These are phyloP conservation scores for Micromussa lordhowensis DNA, from an alignment of 92 coral and sea anemone species.

Conservation along the genomic window DNA sequence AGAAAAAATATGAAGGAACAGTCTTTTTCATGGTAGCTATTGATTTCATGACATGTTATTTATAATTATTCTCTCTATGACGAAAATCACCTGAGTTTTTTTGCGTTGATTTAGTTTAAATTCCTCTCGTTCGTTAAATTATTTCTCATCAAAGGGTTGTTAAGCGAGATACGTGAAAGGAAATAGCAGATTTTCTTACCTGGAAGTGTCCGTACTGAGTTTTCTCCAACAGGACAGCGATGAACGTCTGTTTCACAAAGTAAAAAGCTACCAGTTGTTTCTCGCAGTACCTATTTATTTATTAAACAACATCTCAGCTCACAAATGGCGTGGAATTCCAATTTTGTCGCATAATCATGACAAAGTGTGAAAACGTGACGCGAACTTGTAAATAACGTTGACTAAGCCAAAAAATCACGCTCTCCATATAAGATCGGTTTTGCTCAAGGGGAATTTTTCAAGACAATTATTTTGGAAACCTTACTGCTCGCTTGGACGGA, in stretches of 20 bases:
- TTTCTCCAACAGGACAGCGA: not conserved
- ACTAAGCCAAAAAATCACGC: slow-evolving; percentile 1
- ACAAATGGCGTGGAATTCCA: slow-evolving; percentile 37
- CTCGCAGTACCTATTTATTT: slow-evolving; percentile 26
- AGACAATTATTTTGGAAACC: not conserved
- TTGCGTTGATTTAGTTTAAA: not conserved
- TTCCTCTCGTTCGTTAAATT: not conserved
- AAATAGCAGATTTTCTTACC: slow-evolving; percentile 19
- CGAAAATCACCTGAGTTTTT: not conserved
- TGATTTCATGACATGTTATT: slow-evolving; percentile 25
- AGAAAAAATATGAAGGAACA: not conserved
- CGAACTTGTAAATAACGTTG: not conserved
- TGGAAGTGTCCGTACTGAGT: not conserved
- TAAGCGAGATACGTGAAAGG: not conserved
- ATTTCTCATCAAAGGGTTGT: not conserved
- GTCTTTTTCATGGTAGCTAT: not conserved
- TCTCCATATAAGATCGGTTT: not conserved
- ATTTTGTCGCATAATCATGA: slow-evolving; percentile 51
- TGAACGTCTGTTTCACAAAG: not conserved
- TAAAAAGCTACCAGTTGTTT: slow-evolving; percentile 34
- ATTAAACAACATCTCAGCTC: slow-evolving; percentile 53
- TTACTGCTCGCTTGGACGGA: slow-evolving; percentile 1
- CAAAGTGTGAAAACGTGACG: slow-evolving; percentile 28
- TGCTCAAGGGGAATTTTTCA: no score
- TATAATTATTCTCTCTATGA: slow-evolving; percentile 20